Base-by-base conservation (phyloP, 2,888 invertebrate species). In the Leptopilina myrica region DNA sequence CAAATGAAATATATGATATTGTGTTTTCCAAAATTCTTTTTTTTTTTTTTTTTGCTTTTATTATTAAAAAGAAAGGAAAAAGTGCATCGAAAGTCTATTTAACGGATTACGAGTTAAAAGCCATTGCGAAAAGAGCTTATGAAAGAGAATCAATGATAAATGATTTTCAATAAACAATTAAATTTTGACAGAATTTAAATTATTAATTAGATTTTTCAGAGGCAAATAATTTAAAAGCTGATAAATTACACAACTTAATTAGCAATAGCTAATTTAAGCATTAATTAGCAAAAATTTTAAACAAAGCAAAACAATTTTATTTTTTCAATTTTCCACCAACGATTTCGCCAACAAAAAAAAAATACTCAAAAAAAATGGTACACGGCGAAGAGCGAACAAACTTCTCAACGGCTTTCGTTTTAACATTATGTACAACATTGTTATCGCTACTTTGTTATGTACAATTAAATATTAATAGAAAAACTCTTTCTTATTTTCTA, bases 1-100 rank as follows among this genome's bases (percentile, higher is more conserved):
- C 77, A 77, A 78, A 79, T 84, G 81, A 81, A 84, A 80, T 81
- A 80, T 83, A 83, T 67, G 46, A 20, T 49, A 12, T 20, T 20
- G 26, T 64, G 26, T 64, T 20, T 62, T 64, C 0, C 8, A 5
- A 6, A 20, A n/a, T n/a, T n/a, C n/a, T n/a, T n/a, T 26, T 26
- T 26, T 26, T 26, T 33, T 33, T 33, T 33, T 33, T 33, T 33
- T 33, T 3, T 33, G 5, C 33, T 33, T 59, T 59, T n/a, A 59
- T 59, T 59, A 59, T n/a, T n/a, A 43, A 43, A 43, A 43, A 43
- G n/a, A 59, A 59, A 59, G 59, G 8, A 43, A 59, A 59, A 59
- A 59, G 59, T 59, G n/a, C 11, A 26, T 11, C 11, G 9, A 33
- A 64, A 64, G 26, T 40, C 64, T 26, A 64, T 9, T 49, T 49